A percentile compares a stretch with the other conserved stretches of the same genome.
These are phyloP conservation scores for Cepaea hortensis DNA, from an alignment of 2,888 invertebrate genomes.

Conservation along the genomic window DNA sequence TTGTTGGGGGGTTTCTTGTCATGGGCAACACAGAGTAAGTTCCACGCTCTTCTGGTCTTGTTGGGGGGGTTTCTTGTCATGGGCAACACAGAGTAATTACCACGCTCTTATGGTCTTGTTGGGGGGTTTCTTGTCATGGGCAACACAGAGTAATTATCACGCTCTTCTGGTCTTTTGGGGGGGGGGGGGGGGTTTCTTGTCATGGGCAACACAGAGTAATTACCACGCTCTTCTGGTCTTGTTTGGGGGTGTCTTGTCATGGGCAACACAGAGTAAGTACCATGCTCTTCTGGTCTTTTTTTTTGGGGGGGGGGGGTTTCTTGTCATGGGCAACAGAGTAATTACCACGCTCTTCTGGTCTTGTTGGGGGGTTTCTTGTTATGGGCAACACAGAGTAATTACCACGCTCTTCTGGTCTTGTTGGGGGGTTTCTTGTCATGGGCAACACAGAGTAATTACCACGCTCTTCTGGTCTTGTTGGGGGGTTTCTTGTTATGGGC, in stretches of 20 bases:
- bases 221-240: constrained; percentile 52
- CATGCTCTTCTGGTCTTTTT: background rate
- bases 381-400: constrained; percentile 96
- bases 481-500: constrained; percentile 89
- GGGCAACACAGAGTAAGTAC: constrained; percentile 91
- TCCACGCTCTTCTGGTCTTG: background rate
- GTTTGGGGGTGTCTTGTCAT: constrained; percentile 81
- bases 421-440: constrained; percentile 83
- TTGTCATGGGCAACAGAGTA: constrained; percentile 96
- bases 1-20: too few species aligned
- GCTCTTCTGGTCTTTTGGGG: too few species aligned
- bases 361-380: constrained; percentile 78
- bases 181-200: constrained; percentile 81
- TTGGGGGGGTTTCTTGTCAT: too few species aligned
- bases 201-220: constrained; percentile 95
- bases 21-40: too few species aligned
- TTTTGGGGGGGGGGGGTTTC: too few species aligned
- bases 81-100: too few species aligned
- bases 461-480: background rate
- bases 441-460: constrained; percentile 90
- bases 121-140: constrained; percentile 87
- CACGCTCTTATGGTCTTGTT: background rate
- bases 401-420: background rate
- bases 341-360: constrained; percentile 67
- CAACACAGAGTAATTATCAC: constrained; percentile 86